Conservation (phyloP, 2,113 vertebrate species). For the Cavia aperea region DNA sequence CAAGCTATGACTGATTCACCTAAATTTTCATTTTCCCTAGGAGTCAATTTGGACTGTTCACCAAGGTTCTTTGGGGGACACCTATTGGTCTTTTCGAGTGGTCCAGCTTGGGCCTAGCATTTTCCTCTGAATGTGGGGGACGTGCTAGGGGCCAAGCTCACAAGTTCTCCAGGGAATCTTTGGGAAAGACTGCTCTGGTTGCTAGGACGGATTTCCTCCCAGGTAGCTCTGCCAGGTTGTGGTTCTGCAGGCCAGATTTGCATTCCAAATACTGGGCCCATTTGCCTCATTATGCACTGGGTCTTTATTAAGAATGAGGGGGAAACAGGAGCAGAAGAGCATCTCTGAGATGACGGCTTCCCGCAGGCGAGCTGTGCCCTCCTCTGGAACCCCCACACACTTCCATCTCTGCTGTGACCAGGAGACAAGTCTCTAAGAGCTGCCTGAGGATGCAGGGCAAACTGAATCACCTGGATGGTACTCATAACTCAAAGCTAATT, state of each 20-base stretch:
- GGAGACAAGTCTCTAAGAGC: background rate
- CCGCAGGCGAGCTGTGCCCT: background rate
- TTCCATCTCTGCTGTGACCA: background rate
- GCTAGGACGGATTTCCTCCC: background rate
- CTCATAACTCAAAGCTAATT: constrained; percentile 4
- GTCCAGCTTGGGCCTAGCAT: background rate
- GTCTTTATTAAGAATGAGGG: constrained; percentile 36
- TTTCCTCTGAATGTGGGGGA: background rate
- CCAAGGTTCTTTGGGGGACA: background rate
- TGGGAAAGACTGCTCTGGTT: background rate
- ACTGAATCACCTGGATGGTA: background rate
- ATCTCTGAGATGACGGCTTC: background rate
- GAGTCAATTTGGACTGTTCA: constrained; percentile 12
- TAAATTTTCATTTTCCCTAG: constrained; percentile 20
- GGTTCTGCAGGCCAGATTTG: constrained; percentile 39
- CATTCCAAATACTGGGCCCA: constrained; percentile 47
- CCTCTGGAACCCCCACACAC: background rate
- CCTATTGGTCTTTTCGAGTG: background rate
- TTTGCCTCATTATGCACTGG: constrained; percentile 15
- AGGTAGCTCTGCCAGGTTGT: constrained; percentile 35
- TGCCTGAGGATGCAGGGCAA: background rate
- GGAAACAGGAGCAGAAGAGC: background rate
- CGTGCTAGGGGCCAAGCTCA: background rate
- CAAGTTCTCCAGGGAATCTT: constrained; percentile 8
- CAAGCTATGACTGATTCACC: background rate